Base-by-base conservation (phyloP, 53 echinoderm and acorn worm species). In the Zoroaster sp. region DNA sequence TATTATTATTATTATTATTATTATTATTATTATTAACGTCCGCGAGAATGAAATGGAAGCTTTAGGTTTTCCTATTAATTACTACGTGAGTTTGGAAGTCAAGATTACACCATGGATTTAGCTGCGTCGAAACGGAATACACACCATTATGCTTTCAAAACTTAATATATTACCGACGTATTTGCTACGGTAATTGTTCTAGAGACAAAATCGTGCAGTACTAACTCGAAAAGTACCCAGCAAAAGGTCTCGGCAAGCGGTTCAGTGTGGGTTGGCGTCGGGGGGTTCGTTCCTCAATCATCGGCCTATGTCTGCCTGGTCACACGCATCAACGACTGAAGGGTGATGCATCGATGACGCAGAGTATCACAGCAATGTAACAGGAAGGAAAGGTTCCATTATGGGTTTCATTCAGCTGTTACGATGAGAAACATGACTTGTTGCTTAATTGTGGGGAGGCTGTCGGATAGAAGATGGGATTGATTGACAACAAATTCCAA, bases 341-440 rank as follows among this genome's bases (percentile, higher is more conserved):
- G 2, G 55, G 51, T 78, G 78, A 78, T 17, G n/a, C 78, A 78
- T 32, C 25, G 59, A 59, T 78, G 78, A 78, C 78, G 55, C 78
- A 78, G 55, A 14, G 35, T 37, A 25, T 55, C 36, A 1, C 38
- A 54, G 59, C 78, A 4, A 12, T 18, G 32, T 18, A 20, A 33
- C 55, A 38, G 78, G 78, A 59, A 54, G 55, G 78, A 59, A 28
- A 59, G 63, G 23, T 59, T 59, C 23, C 8, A 21, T 1, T 54
- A 54, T 8, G 54, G 54, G 63, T 10, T 25, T 28, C 63, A 28
- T 59, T 21, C 63, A 59, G 63, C 63, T 59, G 63, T 59, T 59
- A 25, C 11, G 23, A 59, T 4, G 2, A 8, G 63, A 59, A 11
- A 59, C 8, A 59, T 59, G 63, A 28, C 63, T 59, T 28, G 21